Base-by-base conservation (phyloP, 2,888 invertebrate genomes). In the Cactoblastis cactorum region DNA sequence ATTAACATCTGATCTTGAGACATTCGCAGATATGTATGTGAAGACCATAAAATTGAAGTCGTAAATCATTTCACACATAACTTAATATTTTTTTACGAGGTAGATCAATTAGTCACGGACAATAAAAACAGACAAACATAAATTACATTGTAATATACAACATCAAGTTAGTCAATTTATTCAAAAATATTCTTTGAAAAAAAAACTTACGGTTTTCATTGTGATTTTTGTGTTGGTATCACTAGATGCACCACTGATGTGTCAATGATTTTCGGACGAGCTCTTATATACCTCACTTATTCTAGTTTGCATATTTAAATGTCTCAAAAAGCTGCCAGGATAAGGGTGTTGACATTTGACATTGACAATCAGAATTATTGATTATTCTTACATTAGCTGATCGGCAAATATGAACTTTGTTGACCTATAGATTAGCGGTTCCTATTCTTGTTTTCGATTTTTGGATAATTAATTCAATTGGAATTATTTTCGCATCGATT, bases 141-240 rank as follows among this genome's bases (percentile, higher is more conserved):
- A 43, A 43, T 43, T 15, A 4, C 12, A 19, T 43, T 5, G 28
- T 43, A 28, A 43, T 43, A 28, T 43, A 11, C 43, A 28, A 43
- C 43, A 43, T 43, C 15, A 17, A n/a, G 28, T 32, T 43, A 43
- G 28, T 39, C 9, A 15, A 45, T 32, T 38, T 19, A 24, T 8
- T 11, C 19, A n/a, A n/a, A n/a, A n/a, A n/a, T n/a, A n/a, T n/a
- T n/a, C n/a, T 35, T n/a, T 33, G n/a, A 18, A 57, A 52, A 53
- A 45, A 51, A 22, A 51, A 82, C 83, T 83, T 69, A 83, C 83
- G 60, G 72, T 77, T 77, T 80, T 80, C 83, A 83, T 83, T 62
- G 74, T 79, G 56, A 53, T 46, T 51, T n/a, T 52, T 58, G 63
- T 57, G 54, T 58, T 65, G 63, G 55, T 49, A 57, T 51, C 17